Evolutionary conservation across 1,140 invertebrate genomes (phyloP).

Genomic region (Eueides isabella): DNA sequence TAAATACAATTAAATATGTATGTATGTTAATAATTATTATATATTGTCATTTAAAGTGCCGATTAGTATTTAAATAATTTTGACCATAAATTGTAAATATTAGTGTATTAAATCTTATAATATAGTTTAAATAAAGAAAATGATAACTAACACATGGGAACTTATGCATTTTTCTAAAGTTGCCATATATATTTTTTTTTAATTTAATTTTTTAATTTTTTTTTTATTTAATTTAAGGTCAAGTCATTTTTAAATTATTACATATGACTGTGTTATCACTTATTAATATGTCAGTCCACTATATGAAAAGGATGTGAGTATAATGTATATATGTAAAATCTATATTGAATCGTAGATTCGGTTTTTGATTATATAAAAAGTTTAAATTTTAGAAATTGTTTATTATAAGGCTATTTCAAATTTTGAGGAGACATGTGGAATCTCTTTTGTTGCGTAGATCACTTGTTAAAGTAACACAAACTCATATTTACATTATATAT

Average conservation of each 20-base stretch:
- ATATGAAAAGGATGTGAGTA: too few species aligned
- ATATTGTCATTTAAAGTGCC: constrained; percentile 50
- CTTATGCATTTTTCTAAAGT: constrained; percentile 7
- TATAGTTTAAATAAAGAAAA: not conserved
- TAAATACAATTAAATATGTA: too few species aligned
- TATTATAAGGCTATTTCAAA: too few species aligned
- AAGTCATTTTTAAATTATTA: too few species aligned
- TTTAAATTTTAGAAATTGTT: too few species aligned
- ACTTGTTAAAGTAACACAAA: constrained; percentile 49
- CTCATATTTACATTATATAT: too few species aligned
- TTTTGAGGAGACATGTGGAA: constrained; percentile 23
- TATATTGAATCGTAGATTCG: too few species aligned
- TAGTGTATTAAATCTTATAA: not conserved
- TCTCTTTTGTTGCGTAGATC: constrained; percentile 35
- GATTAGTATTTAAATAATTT: constrained; percentile 59
- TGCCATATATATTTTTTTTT: not conserved
- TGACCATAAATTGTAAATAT: constrained; percentile 42
- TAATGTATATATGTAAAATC: too few species aligned
- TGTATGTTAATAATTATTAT: not conserved
- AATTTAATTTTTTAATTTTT: not conserved
- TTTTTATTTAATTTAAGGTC: too few species aligned
- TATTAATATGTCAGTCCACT: too few species aligned
- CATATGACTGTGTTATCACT: too few species aligned
- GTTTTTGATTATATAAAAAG: too few species aligned
- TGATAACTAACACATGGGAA: not conserved